Evolutionary conservation across 2,797 vertebrate genomes (phyloP).

Genomic region (Hephaestus fuliginosus): DNA sequence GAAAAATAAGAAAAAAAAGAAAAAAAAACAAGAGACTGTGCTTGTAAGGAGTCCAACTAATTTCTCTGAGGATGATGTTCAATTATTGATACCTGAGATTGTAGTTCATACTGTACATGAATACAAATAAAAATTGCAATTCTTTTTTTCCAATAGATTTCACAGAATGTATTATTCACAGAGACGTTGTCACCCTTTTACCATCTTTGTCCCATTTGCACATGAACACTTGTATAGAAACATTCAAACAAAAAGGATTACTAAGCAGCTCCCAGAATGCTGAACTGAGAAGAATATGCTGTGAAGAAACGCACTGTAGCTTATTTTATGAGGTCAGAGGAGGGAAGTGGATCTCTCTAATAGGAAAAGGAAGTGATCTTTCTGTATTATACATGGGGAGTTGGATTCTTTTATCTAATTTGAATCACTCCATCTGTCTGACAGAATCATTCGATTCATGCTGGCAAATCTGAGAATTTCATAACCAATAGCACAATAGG

Average conservation of each 20-base stretch:
- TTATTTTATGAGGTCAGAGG: constrained; percentile 65
- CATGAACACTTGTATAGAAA: constrained; percentile 49
- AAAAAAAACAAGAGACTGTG: constrained; percentile 78
- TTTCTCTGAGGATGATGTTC: constrained; percentile 82
- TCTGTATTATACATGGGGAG: constrained; percentile 46
- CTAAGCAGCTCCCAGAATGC: constrained; percentile 56
- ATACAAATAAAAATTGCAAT: constrained; percentile 88
- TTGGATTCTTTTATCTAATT: constrained; percentile 60
- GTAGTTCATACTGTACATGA: constrained; percentile 90
- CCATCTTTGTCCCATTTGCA: constrained; percentile 49
- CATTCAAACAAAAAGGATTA: constrained; percentile 63
- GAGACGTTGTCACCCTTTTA: constrained; percentile 32
- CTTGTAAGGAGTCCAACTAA: constrained; percentile 81
- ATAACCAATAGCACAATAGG: constrained; percentile 48
- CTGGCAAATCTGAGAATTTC: constrained; percentile 50
- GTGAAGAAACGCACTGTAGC: constrained; percentile 45
- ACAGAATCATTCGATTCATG: constrained; percentile 58
- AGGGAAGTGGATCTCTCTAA: constrained; percentile 59
- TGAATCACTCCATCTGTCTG: constrained; percentile 67
- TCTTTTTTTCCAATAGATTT: constrained; percentile 80
- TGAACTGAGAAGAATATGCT: constrained; percentile 46
- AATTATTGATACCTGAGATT: constrained; percentile 89
- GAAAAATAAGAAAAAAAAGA: constrained; percentile 60
- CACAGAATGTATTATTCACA: constrained; percentile 49
- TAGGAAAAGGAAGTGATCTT: constrained; percentile 58